Conservation (phyloP, 2,113 vertebrate species). For the Petrocephalus microphthalmus region DNA sequence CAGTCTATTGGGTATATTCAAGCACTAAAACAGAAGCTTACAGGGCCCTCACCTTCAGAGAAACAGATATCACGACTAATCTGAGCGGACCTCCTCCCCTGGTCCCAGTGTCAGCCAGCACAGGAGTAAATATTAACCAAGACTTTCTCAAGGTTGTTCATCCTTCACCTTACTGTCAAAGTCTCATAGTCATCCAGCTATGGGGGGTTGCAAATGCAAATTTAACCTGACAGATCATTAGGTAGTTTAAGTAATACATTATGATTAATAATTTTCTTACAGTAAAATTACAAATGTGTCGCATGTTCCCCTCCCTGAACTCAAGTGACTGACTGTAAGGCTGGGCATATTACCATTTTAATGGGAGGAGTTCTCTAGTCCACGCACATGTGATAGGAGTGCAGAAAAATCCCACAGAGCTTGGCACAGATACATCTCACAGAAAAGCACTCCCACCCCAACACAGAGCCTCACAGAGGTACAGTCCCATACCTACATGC, state of each 20-base stretch:
- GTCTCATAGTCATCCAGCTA: neutral
- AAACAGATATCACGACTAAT: neutral
- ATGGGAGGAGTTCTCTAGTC: too few species aligned
- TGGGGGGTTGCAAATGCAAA: neutral
- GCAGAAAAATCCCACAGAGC: neutral
- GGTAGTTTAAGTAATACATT: neutral
- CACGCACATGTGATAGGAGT: neutral
- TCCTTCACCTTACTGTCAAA: neutral
- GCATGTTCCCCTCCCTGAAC: neutral
- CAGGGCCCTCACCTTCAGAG: neutral
- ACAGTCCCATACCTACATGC: neutral
- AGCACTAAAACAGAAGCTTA: neutral
- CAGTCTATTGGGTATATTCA: neutral
- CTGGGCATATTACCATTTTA: neutral
- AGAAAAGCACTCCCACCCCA: neutral
- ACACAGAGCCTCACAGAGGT: neutral
- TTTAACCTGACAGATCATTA: neutral
- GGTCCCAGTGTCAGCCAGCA: neutral
- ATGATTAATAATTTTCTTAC: neutral
- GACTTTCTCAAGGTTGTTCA: conserved; percentile 2
- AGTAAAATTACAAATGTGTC: neutral
- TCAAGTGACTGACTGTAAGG: neutral
- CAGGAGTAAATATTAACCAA: neutral
- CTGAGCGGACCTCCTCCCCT: neutral
- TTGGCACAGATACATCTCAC: neutral